Evolutionary conservation across 2,888 invertebrate species (phyloP), one percentile per base, ranked within the genome.

Genomic region (Macrosiphum euphorbiae): DNA sequence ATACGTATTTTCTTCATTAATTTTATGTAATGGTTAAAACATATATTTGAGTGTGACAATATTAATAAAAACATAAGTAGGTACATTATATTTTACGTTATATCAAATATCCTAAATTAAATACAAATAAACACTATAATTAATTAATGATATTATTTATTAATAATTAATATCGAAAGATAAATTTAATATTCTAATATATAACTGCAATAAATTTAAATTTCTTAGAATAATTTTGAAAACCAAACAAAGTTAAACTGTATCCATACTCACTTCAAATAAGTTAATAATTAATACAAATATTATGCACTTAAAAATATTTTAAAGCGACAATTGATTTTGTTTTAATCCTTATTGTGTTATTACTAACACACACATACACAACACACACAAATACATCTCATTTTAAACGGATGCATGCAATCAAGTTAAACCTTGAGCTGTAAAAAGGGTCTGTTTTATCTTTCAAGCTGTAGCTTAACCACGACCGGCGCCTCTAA

Each of bases 361-460:
- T 78, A 78, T 78, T 78, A 78, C 78, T 8, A 35, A 78, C 35
- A 11, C 47, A n/a, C 28, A 47, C 20, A 52, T 13, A 44, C 44
- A 44, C 44, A 78, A 78, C n/a, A 24, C 47, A n/a, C 28, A 52
- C 84, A 47, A 8, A 52, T 13, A 52, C 55, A 52, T 61, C 35
- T 35, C 58, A 58, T 85, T 90, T 92, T 61, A 93, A 93, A 93
- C 50, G 85, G 89, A 90, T 41, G 58, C 85, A 85, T 47, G 89
- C 85, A 47, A 90, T 90, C 89, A 85, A 89, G 89, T 93, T 84
- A 93, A 94, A 94, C 50, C 94, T 90, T 86, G 67, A 90, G 90
- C 86, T 93, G 93, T 90, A 90, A 94, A 93, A 94, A 85, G 86
- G 94, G 90, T 84, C 90, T 47, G 87, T 90, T 94, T 94, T 94